Conservation (phyloP, 2,797 vertebrate genomes). For the Furcifer pardalis region DNA sequence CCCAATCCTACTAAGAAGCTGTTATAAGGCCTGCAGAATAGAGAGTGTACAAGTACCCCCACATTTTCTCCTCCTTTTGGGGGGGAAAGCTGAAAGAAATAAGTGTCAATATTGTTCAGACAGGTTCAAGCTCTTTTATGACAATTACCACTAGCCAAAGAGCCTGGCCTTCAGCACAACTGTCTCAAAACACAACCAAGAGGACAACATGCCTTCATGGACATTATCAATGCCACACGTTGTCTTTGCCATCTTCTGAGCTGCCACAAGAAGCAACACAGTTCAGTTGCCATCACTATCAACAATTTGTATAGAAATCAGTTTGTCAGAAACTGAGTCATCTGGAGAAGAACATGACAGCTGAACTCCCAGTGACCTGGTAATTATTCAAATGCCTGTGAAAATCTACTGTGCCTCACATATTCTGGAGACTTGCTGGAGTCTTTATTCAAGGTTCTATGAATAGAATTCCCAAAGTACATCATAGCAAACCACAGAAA, state of each 20-base stretch:
- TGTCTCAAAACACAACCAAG: constrained; percentile 9
- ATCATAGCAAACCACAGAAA: background rate
- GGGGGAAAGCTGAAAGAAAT: constrained; percentile 12
- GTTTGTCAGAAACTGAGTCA: constrained; percentile 31
- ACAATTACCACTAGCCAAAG: constrained; percentile 22
- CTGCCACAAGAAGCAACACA: constrained; percentile 3
- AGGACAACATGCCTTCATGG: background rate
- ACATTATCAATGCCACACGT: background rate
- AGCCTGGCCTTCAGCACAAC: constrained; percentile 26
- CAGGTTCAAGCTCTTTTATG: constrained; percentile 33
- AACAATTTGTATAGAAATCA: constrained; percentile 39
- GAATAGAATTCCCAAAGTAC: constrained; percentile 1
- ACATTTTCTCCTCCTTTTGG: constrained; percentile 6
- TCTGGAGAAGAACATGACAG: constrained; percentile 46
- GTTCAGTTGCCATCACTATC: constrained; percentile 24
- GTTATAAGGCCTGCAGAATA: background rate
- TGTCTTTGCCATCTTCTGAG: background rate
- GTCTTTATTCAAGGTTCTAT: constrained; percentile 36
- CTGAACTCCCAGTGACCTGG: constrained; percentile 50
- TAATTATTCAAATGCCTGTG: constrained; percentile 40
- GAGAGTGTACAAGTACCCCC: background rate
- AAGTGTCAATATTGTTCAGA: constrained; percentile 31
- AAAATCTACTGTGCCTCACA: constrained; percentile 30
- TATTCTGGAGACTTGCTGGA: constrained; percentile 33
- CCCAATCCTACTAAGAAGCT: no score